Conservation (phyloP, 2,113 vertebrate species). For the Cheilinus undulatus region DNA sequence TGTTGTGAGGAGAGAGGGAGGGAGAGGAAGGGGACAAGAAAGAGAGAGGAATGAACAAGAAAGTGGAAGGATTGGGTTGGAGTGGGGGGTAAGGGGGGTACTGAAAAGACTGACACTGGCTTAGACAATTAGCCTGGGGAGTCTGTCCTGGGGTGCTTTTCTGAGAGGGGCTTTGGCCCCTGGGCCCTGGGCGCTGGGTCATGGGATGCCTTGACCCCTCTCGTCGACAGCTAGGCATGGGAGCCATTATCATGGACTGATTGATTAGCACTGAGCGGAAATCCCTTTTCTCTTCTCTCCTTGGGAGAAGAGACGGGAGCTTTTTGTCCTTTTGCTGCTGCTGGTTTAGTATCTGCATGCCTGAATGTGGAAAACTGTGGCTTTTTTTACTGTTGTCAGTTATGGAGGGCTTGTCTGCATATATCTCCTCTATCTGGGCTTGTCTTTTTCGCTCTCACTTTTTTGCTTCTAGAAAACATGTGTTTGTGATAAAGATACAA, state of each 20-base stretch:
- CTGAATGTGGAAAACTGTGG: constrained; percentile 40
- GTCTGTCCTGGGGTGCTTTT: constrained; percentile 83
- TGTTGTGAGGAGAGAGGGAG: constrained; percentile 36
- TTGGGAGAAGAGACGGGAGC: constrained; percentile 59
- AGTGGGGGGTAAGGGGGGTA: constrained; percentile 45
- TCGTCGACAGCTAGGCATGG: constrained; percentile 85
- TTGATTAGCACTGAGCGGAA: constrained; percentile 88
- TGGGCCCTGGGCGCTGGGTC: constrained; percentile 82
- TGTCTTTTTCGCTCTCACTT: constrained; percentile 11
- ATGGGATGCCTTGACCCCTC: constrained; percentile 85
- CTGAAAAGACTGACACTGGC: constrained; percentile 85
- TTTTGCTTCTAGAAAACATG: neutral
- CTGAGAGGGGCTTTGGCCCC: constrained; percentile 76
- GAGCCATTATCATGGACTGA: constrained; percentile 87
- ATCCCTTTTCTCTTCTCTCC: constrained; percentile 80
- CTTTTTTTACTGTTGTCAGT: constrained; percentile 41
- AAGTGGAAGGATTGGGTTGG: constrained; percentile 50
- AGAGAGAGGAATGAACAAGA: constrained; percentile 63
- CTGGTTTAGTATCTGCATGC: constrained; percentile 53
- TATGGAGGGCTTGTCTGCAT: constrained; percentile 47
- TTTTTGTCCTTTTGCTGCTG: constrained; percentile 74
- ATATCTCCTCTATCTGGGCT: constrained; percentile 21
- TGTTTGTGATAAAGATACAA: constrained; percentile 22
- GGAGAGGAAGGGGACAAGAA: constrained; percentile 49
- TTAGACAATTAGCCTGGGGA: constrained; percentile 84